Conservation (phyloP, 2,797 vertebrate species). For the Phataginus tetradactyla region DNA sequence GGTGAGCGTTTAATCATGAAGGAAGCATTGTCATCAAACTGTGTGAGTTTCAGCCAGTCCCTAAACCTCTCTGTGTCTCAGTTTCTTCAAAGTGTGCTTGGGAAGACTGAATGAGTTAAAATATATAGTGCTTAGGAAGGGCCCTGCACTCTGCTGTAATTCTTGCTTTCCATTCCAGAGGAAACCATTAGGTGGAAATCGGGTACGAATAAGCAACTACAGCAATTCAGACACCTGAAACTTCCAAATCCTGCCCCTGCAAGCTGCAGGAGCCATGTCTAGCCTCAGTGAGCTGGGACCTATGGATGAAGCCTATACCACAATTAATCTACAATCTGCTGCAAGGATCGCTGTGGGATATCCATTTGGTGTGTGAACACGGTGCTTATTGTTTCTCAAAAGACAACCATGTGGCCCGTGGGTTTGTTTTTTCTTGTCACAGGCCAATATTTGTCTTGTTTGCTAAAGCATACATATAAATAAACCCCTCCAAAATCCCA, state of each 20-base stretch:
- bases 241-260: not conserved
- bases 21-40: not conserved
- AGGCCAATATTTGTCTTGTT: not conserved
- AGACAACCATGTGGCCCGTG: not conserved
- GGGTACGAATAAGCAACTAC: not conserved
- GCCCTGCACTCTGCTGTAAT: not conserved
- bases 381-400: slow-evolving; percentile 10
- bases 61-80: not conserved
- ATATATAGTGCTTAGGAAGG: not conserved
- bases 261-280: not conserved
- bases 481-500: not conserved
- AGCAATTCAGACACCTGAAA: not conserved
- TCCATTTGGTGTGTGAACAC: not conserved
- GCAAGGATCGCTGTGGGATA: too few relatives aligned
- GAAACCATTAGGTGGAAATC: not conserved
- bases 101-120: not conserved
- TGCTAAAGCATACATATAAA: not conserved
- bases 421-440: not conserved
- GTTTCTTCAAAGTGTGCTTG: not conserved
- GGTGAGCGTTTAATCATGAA: not conserved
- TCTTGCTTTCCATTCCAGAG: not conserved
- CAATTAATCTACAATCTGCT: fast-evolving
- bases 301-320: not conserved
- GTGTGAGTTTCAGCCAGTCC: not conserved
- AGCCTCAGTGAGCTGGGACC: not conserved